Evolutionary conservation across 2,797 vertebrate species (phyloP), one percentile per base, ranked within the genome.

Genomic region (Champsocephalus gunnari): DNA sequence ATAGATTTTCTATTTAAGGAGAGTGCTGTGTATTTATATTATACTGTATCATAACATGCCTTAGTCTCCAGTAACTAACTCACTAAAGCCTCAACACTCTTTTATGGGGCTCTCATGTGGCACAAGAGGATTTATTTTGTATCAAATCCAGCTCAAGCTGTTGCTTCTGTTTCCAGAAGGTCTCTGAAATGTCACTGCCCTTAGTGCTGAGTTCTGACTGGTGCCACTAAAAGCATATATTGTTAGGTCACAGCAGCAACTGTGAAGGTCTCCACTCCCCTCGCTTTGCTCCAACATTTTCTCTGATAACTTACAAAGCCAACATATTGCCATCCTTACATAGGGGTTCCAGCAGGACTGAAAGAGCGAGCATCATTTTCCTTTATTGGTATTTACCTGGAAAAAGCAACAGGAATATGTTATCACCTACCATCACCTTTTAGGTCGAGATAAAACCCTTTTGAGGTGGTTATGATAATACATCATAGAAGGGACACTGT

Each of bases 131-230:
- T 59, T 38, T 66, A 12, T 55, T 24, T 68, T 41, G 65, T 32
- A 17, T 8, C 2, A 28, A 28, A 38, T 78, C 68, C 58, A 57
- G 21, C 60, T 76, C 50, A 85, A 83, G 82, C 84, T 75, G 75
- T 74, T 80, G 64, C 70, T 80, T 71, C 48, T 44, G 49, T 83
- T 81, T 79, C 68, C 62, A 70, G 68, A 86, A 85, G 73, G 83
- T 88, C 74, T 85, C 65, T 66, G 67, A 90, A 90, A 92, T 90
- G 87, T 92, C 85, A 89, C 16, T 45, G 79, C 81, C 63, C 81
- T 88, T 74, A 71, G 71, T 71, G 69, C 54, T 67, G 24, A 57
- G 67, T 78, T 71, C 65, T 66, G 68, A 76, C 81, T 84, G 66
- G 50, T 78, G 72, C 76, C 82, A 84, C 78, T 82, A 73, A 43